phyloP scores from a whole-genome alignment of 2,113 vertebrate species.

The Hypocryptadius cinnamomeus region DNA sequence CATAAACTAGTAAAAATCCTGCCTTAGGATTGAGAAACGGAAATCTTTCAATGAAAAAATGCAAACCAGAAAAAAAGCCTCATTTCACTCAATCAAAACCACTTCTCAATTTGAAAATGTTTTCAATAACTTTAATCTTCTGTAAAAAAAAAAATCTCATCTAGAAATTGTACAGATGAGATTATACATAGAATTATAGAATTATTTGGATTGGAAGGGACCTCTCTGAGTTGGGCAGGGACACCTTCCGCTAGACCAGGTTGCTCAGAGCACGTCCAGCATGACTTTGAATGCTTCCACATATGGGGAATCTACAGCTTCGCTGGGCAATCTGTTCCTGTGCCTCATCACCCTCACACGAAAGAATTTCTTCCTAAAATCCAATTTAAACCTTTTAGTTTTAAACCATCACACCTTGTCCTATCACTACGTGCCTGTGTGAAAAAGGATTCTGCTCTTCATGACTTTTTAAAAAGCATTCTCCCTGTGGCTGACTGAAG shows the following conservation, averaged over 20 bases:
- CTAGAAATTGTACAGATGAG: not conserved
- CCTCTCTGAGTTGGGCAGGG: not conserved
- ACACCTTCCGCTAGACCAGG: not conserved
- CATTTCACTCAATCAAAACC: not conserved
- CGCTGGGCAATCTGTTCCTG: fast-evolving
- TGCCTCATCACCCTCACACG: no score
- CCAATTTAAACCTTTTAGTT: not conserved
- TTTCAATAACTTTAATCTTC: not conserved
- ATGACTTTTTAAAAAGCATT: not conserved
- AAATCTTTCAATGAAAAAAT: not conserved
- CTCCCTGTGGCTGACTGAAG: not conserved
- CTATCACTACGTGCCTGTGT: not conserved
- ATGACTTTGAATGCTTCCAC: not conserved
- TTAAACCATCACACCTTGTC: not conserved
- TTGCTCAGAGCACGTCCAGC: not conserved
- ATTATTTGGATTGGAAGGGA: not conserved
- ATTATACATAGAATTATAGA: not conserved
- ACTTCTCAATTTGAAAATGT: not conserved
- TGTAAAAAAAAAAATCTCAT: not conserved
- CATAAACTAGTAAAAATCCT: not conserved
- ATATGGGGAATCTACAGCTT: not conserved
- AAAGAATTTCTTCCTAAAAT: not conserved
- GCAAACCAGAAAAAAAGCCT: not conserved
- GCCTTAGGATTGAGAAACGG: not conserved
- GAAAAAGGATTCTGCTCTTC: not conserved